phyloP scores from a whole-genome alignment of 2,797 vertebrate species.

The Siniperca obscura region DNA sequence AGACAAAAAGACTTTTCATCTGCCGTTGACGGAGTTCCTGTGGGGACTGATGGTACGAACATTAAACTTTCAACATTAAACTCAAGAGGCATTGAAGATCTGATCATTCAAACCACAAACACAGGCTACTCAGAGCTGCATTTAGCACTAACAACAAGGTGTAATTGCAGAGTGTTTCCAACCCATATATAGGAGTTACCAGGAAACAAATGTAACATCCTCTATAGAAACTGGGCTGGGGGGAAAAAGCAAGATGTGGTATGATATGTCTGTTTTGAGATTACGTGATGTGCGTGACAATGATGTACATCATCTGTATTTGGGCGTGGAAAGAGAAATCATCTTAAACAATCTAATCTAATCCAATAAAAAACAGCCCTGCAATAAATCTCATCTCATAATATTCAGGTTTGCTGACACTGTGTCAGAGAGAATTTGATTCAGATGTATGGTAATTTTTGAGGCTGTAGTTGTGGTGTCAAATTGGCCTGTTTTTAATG shows the following conservation, averaged over 20 bases:
- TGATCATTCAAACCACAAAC: constrained; percentile 19
- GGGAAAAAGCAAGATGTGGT: neutral
- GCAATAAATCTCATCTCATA: constrained; percentile 16
- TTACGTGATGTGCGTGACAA: neutral
- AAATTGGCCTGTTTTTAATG: neutral
- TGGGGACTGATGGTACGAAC: constrained; percentile 32
- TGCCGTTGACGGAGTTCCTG: constrained; percentile 12
- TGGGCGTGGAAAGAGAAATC: constrained; percentile 7
- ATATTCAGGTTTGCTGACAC: constrained; percentile 15
- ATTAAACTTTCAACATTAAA: neutral
- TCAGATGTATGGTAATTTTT: constrained; percentile 21
- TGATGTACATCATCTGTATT: constrained; percentile 10
- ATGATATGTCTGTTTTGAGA: constrained; percentile 16
- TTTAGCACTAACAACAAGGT: constrained; percentile 27
- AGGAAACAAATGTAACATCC: constrained; percentile 27
- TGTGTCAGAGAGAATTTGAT: constrained; percentile 3
- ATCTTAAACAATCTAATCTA: constrained; percentile 1
- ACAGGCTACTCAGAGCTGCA: constrained; percentile 11
- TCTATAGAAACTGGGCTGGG: neutral
- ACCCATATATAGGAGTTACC: constrained; percentile 20
- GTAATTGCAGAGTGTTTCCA: constrained; percentile 25
- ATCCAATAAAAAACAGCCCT: constrained; percentile 28
- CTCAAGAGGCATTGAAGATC: constrained; percentile 5
- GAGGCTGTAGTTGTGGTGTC: neutral
- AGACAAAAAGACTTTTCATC: constrained; percentile 31